Conservation (phyloP, 2,113 vertebrate genomes). For the Shinisaurus crocodilurus region DNA sequence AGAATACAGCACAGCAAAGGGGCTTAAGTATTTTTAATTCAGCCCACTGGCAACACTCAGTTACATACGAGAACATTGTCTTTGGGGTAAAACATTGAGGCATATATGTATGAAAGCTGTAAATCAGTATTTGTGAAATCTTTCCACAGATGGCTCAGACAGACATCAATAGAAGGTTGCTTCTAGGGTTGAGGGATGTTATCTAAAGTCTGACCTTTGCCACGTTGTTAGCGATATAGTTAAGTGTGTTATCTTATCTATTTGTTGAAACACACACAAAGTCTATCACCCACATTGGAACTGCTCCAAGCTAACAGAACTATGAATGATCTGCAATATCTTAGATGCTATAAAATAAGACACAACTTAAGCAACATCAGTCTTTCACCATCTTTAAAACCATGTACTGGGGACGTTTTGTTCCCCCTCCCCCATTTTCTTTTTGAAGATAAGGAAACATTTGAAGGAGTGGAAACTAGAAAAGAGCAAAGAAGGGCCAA, state of each 20-base stretch:
- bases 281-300: not conserved
- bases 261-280: conserved; percentile 22
- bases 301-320: conserved; percentile 23
- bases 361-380: not conserved
- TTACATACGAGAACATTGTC: fast-evolving
- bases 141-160: not conserved
- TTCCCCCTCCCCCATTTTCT: not conserved
- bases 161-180: not conserved
- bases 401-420: conserved; percentile 1
- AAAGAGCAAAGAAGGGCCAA: not conserved
- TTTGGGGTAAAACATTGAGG: not conserved
- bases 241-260: conserved; percentile 26
- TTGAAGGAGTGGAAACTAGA: not conserved
- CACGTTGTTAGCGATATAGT: not conserved
- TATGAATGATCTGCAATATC: not conserved
- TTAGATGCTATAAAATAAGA: not conserved
- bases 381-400: conserved; percentile 42
- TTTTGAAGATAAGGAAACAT: conserved; percentile 28
- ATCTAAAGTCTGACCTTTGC: not conserved
- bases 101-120: not conserved
- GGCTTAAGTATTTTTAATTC: not conserved
- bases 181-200: not conserved
- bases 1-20: not conserved
- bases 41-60: not conserved
- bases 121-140: not conserved